Evolutionary conservation across 2,797 vertebrate genomes (phyloP).

Genomic region (Danio jaintianensis): DNA sequence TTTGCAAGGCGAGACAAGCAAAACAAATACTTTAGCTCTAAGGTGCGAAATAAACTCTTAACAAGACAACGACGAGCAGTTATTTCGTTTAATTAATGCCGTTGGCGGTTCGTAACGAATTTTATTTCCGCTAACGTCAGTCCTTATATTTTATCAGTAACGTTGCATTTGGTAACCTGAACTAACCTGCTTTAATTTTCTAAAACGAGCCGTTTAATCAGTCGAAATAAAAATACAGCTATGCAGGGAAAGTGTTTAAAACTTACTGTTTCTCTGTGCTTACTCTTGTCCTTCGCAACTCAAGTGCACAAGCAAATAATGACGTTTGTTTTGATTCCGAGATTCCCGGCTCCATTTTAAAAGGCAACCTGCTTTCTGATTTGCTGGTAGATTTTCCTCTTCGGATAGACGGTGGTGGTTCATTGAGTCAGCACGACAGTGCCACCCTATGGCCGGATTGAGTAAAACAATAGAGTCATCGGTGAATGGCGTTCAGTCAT

Average conservation of each 20-base stretch:
- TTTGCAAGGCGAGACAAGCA: not conserved
- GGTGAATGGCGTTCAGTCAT: too few species aligned
- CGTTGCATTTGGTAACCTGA: not conserved
- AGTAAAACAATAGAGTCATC: not conserved
- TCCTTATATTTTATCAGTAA: not conserved
- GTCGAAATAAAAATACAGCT: not conserved
- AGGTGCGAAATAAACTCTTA: not conserved
- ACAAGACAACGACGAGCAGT: not conserved
- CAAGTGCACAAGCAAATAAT: not conserved
- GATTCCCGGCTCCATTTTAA: constrained; percentile 59
- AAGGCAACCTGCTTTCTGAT: constrained; percentile 55
- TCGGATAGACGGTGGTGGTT: not conserved
- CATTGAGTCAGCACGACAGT: not conserved
- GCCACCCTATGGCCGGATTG: constrained; percentile 14
- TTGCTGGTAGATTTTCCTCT: constrained; percentile 45
- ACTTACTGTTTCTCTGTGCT: not conserved
- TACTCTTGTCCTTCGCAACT: not conserved
- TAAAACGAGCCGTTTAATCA: not conserved
- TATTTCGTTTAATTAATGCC: not conserved
- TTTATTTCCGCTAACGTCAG: not conserved
- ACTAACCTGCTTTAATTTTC: not conserved
- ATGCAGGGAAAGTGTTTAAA: not conserved
- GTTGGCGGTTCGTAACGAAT: not conserved
- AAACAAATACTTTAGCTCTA: not conserved
- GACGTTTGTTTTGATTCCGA: constrained; percentile 26